Evolutionary conservation across 2,888 invertebrate genomes (phyloP), one percentile per base, ranked within the genome.

Genomic region (Paralinhomoeus sp.): DNA sequence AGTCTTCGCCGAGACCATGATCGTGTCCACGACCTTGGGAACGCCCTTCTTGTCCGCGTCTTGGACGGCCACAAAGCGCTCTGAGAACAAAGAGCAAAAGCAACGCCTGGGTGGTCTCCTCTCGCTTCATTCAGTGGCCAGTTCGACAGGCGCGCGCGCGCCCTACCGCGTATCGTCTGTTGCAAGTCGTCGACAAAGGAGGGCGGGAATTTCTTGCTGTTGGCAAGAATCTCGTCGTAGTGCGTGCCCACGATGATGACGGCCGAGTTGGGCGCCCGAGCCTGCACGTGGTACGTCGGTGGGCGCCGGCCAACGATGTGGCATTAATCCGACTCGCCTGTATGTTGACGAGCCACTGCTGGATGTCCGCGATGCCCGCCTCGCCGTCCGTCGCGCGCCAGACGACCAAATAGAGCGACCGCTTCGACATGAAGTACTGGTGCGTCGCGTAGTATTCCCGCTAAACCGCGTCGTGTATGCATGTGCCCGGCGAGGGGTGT

Each of bases 401-500:
- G 3, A 91, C 74, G 1, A 93, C 91, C 43, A 97, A 69, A 64
- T 91, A 97, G 33, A 97, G 68, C 22, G 89, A 85, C 17, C 93
- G 73, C 47, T 85, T 81, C 0, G 91, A 89, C 39, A 97, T 68
- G 64, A 97, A 97, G 65, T 97, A 97, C 63, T 93, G 91, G 70
- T 93, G 93, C 0, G 93, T 93, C 0, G 91, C 84, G 64, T 93
- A 93, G 63, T 93, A 91, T 60, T 97, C 93, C 60, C 78, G 58
- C 66, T 71, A 52, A 37, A 56, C 44, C 35, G 7, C 18, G 39
- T 31, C 37, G 15, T 5, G 5, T 27, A 48, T 33, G 9, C 34
- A 37, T 37, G 7, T 37, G 2, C 7, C 22, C n/a, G n/a, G n/a
- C n/a, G n/a, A n/a, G n/a, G n/a, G n/a, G n/a, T n/a, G n/a, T n/a